Evolutionary conservation across 2,113 vertebrate genomes (phyloP).

Genomic region (Leptosomus discolor): DNA sequence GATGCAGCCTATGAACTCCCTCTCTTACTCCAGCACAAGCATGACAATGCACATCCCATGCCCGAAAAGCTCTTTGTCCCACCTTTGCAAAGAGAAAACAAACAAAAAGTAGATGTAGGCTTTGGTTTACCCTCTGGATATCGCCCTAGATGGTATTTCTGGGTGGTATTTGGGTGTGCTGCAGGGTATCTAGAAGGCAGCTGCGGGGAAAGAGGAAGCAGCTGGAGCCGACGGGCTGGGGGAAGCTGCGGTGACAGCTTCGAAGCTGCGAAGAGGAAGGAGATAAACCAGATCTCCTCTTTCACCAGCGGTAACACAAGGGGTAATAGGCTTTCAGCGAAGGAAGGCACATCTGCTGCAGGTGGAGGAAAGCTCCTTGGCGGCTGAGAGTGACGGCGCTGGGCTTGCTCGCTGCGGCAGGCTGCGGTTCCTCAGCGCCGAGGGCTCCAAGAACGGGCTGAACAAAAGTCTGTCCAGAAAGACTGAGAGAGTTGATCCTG

Average conservation of each 20-base stretch:
- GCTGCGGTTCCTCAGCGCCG: accelerated
- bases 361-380: neutral
- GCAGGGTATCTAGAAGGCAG: neutral
- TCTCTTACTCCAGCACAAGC: neutral
- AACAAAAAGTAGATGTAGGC: neutral
- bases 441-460: neutral
- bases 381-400: accelerated
- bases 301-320: neutral
- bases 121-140: neutral
- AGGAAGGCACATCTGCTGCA: neutral
- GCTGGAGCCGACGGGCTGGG: neutral
- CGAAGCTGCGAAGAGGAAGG: neutral
- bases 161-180: neutral
- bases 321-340: neutral
- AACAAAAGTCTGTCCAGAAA: neutral
- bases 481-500: neutral
- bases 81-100: neutral
- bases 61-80: neutral
- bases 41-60: neutral
- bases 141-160: neutral
- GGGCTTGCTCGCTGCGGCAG: accelerated
- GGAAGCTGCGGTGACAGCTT: neutral
- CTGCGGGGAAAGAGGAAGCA: neutral
- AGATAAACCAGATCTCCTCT: neutral
- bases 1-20: neutral